These are phyloP conservation scores for Urocolius indicus DNA, from an alignment of 2,113 vertebrate genomes.

Conservation along the genomic window DNA sequence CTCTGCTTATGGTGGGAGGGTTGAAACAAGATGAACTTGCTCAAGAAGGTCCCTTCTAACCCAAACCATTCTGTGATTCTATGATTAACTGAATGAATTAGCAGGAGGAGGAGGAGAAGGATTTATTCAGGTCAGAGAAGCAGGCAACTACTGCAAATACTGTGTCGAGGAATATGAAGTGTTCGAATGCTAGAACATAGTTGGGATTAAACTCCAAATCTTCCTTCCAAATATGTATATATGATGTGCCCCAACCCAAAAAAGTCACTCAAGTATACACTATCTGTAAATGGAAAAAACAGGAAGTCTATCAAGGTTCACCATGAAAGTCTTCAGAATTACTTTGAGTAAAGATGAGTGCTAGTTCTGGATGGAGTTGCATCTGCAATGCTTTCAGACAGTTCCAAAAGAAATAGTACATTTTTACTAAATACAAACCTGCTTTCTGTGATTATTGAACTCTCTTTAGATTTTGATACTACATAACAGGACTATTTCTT, in stretches of 20 bases:
- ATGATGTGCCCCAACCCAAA: accelerated
- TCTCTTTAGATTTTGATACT: background rate
- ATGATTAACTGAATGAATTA: accelerated
- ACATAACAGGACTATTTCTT: background rate
- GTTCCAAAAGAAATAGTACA: background rate
- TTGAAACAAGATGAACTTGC: too few species aligned
- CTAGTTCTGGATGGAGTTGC: background rate
- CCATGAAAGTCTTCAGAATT: accelerated
- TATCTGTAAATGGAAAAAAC: accelerated
- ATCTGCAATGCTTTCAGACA: background rate
- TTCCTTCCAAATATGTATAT: accelerated
- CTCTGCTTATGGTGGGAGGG: too few species aligned
- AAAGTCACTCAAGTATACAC: background rate
- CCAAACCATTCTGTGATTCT: too few species aligned
- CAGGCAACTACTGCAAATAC: background rate
- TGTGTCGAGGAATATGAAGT: accelerated
- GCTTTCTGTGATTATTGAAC: background rate
- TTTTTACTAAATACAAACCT: background rate
- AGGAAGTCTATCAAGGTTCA: background rate
- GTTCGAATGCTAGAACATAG: accelerated
- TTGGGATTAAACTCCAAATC: background rate
- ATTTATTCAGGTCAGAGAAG: background rate
- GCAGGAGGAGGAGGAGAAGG: background rate
- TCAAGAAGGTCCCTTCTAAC: too few species aligned
- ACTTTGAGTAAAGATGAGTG: background rate